Conservation (phyloP, 2,113 vertebrate species). For the Aviceda subcristata region DNA sequence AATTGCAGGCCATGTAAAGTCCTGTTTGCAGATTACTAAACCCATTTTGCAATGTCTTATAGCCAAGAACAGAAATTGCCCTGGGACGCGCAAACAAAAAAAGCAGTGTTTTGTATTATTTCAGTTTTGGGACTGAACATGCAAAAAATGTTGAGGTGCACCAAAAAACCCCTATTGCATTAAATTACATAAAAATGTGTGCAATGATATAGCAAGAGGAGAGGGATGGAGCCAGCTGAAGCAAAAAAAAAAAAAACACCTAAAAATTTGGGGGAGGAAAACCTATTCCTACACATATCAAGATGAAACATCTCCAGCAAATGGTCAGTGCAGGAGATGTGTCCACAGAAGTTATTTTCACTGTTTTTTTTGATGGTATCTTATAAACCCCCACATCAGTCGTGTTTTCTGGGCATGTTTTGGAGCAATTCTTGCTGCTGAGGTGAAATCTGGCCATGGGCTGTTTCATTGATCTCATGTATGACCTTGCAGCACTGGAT, state of each 20-base stretch:
- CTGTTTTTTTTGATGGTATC: neutral
- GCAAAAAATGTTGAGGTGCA: neutral
- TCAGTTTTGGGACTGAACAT: neutral
- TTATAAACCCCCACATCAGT: rapidly evolving
- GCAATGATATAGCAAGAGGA: neutral
- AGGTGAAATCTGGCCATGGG: neutral
- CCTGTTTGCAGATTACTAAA: neutral
- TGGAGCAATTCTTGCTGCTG: neutral
- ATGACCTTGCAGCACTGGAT: neutral
- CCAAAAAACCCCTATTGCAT: neutral
- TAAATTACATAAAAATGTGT: neutral
- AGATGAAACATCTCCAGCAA: neutral
- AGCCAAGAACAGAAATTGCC: neutral
- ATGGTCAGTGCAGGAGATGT: neutral
- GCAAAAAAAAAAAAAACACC: neutral
- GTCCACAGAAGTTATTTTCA: neutral
- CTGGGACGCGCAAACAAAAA: neutral
- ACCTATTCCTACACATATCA: neutral
- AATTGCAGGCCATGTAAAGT: neutral
- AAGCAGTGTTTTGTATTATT: neutral
- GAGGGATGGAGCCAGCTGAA: neutral
- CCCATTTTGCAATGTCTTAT: neutral
- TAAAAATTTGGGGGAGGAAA: neutral
- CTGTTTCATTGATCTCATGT: neutral
- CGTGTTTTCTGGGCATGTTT: rapidly evolving